phyloP scores from a whole-genome alignment of 2,797 vertebrate genomes.

The Coluber constrictor region DNA sequence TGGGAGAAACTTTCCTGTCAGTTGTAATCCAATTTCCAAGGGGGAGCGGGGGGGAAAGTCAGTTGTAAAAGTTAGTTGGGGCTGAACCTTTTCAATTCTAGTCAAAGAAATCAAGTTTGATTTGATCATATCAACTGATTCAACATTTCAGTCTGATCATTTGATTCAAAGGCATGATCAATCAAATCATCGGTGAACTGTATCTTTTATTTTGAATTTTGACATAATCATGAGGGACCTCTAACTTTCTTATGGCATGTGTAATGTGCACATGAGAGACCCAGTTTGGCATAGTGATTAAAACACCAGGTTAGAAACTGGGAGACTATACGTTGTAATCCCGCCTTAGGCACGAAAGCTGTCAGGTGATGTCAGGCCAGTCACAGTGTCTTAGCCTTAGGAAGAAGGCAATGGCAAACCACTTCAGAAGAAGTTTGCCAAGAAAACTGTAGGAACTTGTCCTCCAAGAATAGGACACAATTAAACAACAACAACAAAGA shows the following conservation, averaged over 20 bases:
- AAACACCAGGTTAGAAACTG: neutral
- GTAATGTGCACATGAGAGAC: neutral
- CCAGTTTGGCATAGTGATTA: neutral
- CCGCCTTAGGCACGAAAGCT: neutral
- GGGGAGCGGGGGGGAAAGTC: neutral
- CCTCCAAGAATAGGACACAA: neutral
- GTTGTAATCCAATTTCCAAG: neutral
- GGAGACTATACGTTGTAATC: neutral
- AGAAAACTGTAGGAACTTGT: neutral
- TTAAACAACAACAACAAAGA: neutral
- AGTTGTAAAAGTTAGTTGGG: neutral
- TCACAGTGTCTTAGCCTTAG: neutral
- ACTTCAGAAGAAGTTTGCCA: neutral
- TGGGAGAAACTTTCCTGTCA: slow-evolving; percentile 2
- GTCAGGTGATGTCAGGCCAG: neutral
- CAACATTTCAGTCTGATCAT: neutral
- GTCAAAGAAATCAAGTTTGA: neutral
- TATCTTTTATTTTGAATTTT: neutral
- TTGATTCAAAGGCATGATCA: neutral
- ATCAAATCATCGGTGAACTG: neutral
- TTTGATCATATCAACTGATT: neutral
- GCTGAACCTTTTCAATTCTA: neutral
- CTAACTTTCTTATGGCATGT: neutral
- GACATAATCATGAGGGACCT: neutral
- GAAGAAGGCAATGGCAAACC: neutral